These are phyloP conservation scores for Saguinus midas DNA, from an alignment of 2,113 vertebrate species.

Conservation along the genomic window DNA sequence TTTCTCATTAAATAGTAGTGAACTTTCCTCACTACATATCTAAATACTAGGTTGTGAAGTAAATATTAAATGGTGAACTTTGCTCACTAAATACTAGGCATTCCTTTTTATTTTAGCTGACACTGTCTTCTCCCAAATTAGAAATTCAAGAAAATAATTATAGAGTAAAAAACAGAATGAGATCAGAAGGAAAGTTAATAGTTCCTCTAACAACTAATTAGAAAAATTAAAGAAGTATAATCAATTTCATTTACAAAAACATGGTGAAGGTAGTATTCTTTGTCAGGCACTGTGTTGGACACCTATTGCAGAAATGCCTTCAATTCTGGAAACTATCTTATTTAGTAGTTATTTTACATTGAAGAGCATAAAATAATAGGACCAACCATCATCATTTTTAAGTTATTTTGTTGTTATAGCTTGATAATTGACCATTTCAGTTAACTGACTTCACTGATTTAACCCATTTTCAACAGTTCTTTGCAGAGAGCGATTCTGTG, in stretches of 20 bases:
- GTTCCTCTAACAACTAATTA: neutral
- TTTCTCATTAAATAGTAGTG: neutral
- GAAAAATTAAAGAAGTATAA: neutral
- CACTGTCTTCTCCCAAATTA: neutral
- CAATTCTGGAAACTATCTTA: neutral
- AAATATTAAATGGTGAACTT: neutral
- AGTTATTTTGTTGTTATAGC: neutral
- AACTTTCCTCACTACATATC: neutral
- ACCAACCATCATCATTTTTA: neutral
- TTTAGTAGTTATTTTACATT: neutral
- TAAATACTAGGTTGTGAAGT: neutral
- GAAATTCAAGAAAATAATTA: neutral
- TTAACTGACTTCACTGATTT: neutral
- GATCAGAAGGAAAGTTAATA: neutral
- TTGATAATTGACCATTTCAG: neutral
- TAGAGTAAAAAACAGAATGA: neutral
- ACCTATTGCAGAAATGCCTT: neutral
- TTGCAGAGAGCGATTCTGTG: neutral
- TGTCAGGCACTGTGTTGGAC: neutral
- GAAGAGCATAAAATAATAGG: neutral
- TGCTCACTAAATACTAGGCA: neutral
- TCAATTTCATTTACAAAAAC: neutral
- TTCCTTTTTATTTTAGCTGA: neutral
- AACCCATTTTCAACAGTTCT: slow-evolving; percentile 29
- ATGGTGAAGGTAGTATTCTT: neutral